These are phyloP conservation scores for Rhorus exstirpatorius DNA, from an alignment of 2,888 invertebrate genomes.

Conservation along the genomic window DNA sequence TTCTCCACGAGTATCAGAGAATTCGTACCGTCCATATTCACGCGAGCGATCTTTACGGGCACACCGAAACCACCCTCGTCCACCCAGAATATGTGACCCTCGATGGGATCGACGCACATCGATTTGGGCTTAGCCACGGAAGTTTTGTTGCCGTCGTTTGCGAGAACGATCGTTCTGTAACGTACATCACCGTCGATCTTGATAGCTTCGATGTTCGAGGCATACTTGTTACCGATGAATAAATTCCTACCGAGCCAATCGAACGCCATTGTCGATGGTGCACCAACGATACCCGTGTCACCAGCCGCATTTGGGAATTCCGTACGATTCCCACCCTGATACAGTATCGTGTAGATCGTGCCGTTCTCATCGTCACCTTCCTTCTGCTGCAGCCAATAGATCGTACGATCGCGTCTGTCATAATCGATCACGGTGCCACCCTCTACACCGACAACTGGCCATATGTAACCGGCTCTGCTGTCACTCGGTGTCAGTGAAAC, in stretches of 20 bases:
- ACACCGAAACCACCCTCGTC: slow-evolving; percentile 97
- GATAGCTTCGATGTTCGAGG: slow-evolving; percentile 96
- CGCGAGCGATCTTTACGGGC: slow-evolving; percentile 95
- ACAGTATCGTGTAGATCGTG: slow-evolving; percentile 94
- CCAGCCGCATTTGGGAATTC: slow-evolving; percentile 90
- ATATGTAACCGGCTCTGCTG: slow-evolving; percentile 92
- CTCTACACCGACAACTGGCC: slow-evolving; percentile 95
- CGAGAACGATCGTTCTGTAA: slow-evolving; percentile 94
- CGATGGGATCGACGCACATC: slow-evolving; percentile 96
- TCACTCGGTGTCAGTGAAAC: slow-evolving; percentile 92
- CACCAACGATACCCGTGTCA: slow-evolving; percentile 95
- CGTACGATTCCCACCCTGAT: slow-evolving; percentile 94
- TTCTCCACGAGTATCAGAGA: slow-evolving; percentile 91
- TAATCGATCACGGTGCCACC: slow-evolving; percentile 96
- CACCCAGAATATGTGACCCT: slow-evolving; percentile 97
- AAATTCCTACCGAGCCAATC: slow-evolving; percentile 99
- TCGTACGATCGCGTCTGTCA: slow-evolving; percentile 93
- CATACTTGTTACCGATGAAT: slow-evolving; percentile 95
- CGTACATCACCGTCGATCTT: slow-evolving; percentile 94
- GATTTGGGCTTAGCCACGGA: slow-evolving; percentile 96
- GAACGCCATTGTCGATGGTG: slow-evolving; percentile 96
- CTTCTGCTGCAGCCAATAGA: slow-evolving; percentile 95
- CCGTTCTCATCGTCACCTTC: slow-evolving; percentile 92
- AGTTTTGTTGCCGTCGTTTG: slow-evolving; percentile 94
- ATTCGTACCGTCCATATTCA: slow-evolving; percentile 97